phyloP scores from a whole-genome alignment of 2,888 invertebrate species.

The Marasmarcha lunaedactyla region DNA sequence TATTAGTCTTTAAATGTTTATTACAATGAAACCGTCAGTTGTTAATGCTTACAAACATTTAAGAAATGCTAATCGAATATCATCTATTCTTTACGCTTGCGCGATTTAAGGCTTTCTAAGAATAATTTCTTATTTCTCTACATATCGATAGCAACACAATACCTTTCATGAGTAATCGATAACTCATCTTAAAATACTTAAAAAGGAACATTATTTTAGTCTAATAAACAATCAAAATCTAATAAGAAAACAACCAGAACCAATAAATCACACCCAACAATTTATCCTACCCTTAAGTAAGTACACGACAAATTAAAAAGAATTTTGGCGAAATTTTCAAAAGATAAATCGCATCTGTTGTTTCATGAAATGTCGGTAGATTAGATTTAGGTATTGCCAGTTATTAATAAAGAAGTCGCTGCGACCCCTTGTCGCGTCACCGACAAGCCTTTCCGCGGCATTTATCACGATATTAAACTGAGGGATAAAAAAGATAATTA shows the following conservation, averaged over 20 bases:
- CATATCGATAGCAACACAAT: too few relatives aligned
- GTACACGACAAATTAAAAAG: constrained; percentile 24
- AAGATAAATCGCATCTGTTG: constrained; percentile 62
- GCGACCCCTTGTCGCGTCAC: constrained; percentile 50
- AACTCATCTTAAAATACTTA: too few relatives aligned
- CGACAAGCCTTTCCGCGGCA: constrained; percentile 65
- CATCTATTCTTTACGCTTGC: too few relatives aligned
- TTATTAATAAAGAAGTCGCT: neutral
- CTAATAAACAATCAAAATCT: too few relatives aligned
- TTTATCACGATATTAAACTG: constrained; percentile 67
- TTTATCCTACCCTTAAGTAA: constrained; percentile 55
- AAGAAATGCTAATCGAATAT: too few relatives aligned
- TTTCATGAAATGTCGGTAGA: constrained; percentile 45
- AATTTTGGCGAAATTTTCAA: constrained; percentile 20
- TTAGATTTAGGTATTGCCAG: neutral
- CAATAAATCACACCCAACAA: constrained; percentile 38
- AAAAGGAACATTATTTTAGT: too few relatives aligned
- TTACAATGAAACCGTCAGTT: too few relatives aligned
- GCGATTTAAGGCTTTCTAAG: too few relatives aligned
- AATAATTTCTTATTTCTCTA: too few relatives aligned
- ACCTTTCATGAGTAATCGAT: too few relatives aligned
- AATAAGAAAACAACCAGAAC: constrained; percentile 13
- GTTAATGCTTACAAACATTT: too few relatives aligned
- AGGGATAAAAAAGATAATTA: constrained; percentile 69
- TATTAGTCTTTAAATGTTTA: too few relatives aligned